Conservation (phyloP, 2,113 vertebrate genomes). For the Oostethus manadensis region DNA sequence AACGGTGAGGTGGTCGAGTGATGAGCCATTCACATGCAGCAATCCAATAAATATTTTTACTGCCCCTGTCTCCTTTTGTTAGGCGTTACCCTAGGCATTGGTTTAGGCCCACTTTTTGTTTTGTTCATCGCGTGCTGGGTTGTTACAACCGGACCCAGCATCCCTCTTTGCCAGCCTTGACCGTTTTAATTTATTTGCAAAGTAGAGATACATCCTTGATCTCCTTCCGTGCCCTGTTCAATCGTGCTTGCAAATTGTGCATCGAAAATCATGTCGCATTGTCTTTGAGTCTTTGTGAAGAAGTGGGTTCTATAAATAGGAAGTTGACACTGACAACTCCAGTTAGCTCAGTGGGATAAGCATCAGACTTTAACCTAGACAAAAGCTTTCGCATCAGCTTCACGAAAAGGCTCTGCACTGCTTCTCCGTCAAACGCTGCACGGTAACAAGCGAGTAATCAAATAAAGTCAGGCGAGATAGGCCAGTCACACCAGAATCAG, state of each 20-base stretch:
- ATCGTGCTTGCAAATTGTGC: constrained; percentile 28
- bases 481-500: constrained; percentile 20
- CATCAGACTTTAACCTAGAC: constrained; percentile 56
- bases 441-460: constrained; percentile 45
- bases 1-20: constrained; percentile 11
- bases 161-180: background rate
- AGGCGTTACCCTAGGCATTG: background rate
- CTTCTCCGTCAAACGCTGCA: constrained; percentile 29
- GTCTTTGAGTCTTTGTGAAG: constrained; percentile 52
- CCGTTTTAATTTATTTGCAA: background rate
- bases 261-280: constrained; percentile 53
- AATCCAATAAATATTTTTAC: constrained; percentile 12
- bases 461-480: constrained; percentile 34
- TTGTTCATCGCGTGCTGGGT: background rate
- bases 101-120: constrained; percentile 3
- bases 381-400: constrained; percentile 47
- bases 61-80: background rate
- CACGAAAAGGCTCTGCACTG: constrained; percentile 11
- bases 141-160: background rate
- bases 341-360: constrained; percentile 57
- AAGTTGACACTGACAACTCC: constrained; percentile 60
- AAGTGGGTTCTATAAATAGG: constrained; percentile 61
- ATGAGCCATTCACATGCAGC: constrained; percentile 50
- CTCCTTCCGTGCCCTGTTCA: constrained; percentile 13
- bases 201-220: constrained; percentile 4